These are phyloP conservation scores for Lichenostomus cassidix DNA, from an alignment of 2,113 vertebrate genomes.

Conservation along the genomic window DNA sequence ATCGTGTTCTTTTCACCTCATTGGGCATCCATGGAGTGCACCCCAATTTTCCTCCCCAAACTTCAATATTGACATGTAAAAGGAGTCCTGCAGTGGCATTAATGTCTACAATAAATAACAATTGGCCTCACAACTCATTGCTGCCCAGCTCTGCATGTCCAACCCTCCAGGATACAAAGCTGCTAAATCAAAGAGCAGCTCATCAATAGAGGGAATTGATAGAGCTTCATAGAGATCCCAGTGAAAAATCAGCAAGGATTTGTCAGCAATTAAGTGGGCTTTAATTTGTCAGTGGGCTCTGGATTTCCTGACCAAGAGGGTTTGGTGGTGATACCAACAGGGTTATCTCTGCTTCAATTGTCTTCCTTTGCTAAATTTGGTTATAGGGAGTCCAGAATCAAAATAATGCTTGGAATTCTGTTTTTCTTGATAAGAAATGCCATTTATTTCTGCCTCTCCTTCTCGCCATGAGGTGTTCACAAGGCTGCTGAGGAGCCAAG, in stretches of 20 bases:
- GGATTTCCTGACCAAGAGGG: background rate
- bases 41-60: background rate
- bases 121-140: background rate
- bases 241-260: background rate
- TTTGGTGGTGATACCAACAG: background rate
- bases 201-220: background rate
- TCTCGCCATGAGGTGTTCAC: background rate
- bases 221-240: background rate
- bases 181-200: background rate
- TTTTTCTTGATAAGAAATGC: background rate
- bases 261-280: background rate
- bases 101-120: background rate
- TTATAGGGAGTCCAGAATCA: background rate
- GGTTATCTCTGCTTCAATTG: background rate
- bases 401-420: background rate
- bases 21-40: background rate
- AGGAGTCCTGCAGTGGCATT: background rate
- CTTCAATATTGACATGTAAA: background rate
- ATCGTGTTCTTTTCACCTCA: background rate
- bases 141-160: background rate
- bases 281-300: background rate
- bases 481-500: background rate
- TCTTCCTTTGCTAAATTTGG: background rate
- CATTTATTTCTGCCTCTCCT: background rate
- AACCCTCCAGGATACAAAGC: background rate